Conservation (phyloP, 2,113 vertebrate species). For the Dromas ardeola region DNA sequence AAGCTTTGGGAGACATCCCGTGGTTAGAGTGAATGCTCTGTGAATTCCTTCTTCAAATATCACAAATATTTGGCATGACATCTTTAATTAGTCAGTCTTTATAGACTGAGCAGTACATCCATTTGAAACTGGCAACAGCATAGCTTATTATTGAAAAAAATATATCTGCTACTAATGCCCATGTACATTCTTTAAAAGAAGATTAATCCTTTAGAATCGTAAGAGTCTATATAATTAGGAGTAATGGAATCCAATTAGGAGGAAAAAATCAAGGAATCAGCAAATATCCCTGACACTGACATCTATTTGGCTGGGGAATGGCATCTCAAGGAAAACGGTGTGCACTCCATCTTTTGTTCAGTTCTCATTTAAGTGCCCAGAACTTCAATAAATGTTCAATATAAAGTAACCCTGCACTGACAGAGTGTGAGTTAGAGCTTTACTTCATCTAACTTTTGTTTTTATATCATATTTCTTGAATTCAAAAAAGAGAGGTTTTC, state of each 20-base stretch:
- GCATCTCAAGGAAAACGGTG: background rate
- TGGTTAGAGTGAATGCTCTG: background rate
- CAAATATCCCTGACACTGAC: conserved; percentile 9
- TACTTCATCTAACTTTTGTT: background rate
- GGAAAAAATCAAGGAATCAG: background rate
- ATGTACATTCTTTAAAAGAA: background rate
- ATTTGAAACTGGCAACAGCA: background rate
- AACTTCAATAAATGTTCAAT: background rate
- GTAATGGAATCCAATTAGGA: conserved; percentile 7
- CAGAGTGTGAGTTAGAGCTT: background rate
- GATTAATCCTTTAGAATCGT: background rate
- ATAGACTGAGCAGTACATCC: background rate
- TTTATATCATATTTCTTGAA: background rate
- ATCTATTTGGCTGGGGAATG: conserved; percentile 3
- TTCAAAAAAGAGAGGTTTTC: background rate
- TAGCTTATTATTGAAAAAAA: background rate
- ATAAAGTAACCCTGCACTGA: background rate
- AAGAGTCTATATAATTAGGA: background rate
- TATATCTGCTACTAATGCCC: background rate
- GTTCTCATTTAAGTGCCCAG: background rate
- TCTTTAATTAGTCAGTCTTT: background rate
- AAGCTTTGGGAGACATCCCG: background rate
- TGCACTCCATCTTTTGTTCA: background rate
- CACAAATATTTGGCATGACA: background rate
- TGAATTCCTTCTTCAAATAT: background rate